These are phyloP conservation scores for Rhabdomys pumilio DNA, from an alignment of 2,797 vertebrate species.

Conservation along the genomic window DNA sequence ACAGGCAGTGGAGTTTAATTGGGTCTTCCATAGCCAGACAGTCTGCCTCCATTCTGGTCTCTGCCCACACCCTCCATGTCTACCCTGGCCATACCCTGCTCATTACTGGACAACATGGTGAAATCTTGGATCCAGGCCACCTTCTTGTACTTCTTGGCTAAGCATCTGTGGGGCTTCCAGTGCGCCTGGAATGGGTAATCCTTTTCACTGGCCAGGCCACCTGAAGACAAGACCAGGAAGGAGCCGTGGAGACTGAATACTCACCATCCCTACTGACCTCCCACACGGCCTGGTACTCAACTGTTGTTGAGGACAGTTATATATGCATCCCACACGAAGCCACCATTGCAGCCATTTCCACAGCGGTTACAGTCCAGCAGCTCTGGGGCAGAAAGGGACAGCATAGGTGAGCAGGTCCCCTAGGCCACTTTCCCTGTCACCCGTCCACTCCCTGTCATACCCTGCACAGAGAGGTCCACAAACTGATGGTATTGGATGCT, in stretches of 20 bases:
- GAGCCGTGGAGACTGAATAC: slow-evolving; percentile 82
- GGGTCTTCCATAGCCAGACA: neutral
- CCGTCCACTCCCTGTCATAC: slow-evolving; percentile 47
- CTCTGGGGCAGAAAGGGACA: slow-evolving; percentile 63
- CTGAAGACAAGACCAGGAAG: slow-evolving; percentile 64
- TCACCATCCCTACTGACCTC: rapidly evolving
- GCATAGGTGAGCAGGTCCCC: neutral
- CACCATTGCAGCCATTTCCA: slow-evolving; percentile 30
- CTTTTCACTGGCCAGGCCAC: slow-evolving; percentile 73
- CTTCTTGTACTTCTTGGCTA: neutral
- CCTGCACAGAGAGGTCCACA: slow-evolving; percentile 79
- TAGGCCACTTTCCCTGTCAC: neutral
- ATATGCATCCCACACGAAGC: slow-evolving; percentile 75
- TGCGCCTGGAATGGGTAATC: slow-evolving; percentile 74
- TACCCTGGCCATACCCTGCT: slow-evolving; percentile 48
- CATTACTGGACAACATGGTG: slow-evolving; percentile 48
- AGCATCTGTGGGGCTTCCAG: neutral
- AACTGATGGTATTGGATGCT: rapidly evolving
- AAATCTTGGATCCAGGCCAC: slow-evolving; percentile 84
- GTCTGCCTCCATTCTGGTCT: neutral
- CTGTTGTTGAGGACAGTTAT: slow-evolving; percentile 73
- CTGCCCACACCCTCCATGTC: neutral
- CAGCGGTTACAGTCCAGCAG: slow-evolving; percentile 79
- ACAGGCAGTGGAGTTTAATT: neutral
- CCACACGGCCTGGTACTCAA: slow-evolving; percentile 25